Base-by-base conservation (phyloP, 2,797 vertebrate genomes). In the Hephaestus fuliginosus region DNA sequence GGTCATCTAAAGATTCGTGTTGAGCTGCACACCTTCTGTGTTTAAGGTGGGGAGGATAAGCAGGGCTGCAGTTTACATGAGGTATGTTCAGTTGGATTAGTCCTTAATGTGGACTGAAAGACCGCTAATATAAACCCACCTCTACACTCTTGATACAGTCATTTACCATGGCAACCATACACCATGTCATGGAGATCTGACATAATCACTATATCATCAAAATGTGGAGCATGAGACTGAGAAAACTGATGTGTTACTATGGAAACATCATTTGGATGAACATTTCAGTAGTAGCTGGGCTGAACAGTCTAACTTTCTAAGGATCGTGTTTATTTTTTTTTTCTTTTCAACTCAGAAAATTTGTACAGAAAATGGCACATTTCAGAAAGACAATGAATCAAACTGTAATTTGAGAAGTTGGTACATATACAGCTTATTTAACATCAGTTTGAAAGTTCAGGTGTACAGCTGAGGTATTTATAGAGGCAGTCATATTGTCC, bases 201-300 rank as follows among this genome's bases (percentile, higher is more conserved):
- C 57, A 78, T 65, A 76, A 71, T 83, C 66, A 56, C 17, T 1
- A 8, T 56, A 79, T 77, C 71, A 25, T 76, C 62, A 36, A 61
- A 82, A 67, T 76, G 56, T 79, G 62, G 71, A 62, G 56, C 72
- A 62, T 46, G 39, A 68, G 82, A 66, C 70, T 74, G 63, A 75
- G 58, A 76, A 84, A 88, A 74, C 76, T 78, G 86, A 84, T 87
- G 84, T 90, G 89, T 93, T 88, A 66, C 89, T 80, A 89, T 91
- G 86, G 87, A 81, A 91, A 83, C 82, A 73, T 89, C 67, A 75
- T 81, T 85, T 83, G 72, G 69, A 80, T 57, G 78, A 88, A 48
- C 72, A 66, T 76, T 69, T 76, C 74, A 80, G 78, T 76, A 74
- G 80, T 70, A 81, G 75, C 82, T 68, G 58, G 52, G 66, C 67